Evolutionary conservation across 1,140 invertebrate species (phyloP).

Genomic region (Microvelia longipes): DNA sequence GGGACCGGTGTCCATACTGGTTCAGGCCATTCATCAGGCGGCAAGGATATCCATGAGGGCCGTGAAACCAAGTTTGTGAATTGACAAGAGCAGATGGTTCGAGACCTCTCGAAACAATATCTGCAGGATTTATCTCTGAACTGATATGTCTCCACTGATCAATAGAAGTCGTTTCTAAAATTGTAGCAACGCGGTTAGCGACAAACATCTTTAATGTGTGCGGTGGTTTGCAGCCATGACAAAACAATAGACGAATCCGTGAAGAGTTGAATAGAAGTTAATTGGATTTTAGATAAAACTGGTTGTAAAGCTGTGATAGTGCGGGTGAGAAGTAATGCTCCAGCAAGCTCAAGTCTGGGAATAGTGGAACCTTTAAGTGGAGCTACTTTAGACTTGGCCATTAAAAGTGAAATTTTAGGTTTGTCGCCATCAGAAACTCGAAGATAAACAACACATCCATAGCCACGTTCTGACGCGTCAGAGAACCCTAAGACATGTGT

Average conservation of each 20-base stretch:
- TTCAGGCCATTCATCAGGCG: background rate
- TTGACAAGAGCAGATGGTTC: conserved; percentile 14
- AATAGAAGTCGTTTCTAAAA: conserved; percentile 20
- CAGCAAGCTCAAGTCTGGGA: conserved; percentile 28
- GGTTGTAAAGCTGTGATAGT: conserved; percentile 9
- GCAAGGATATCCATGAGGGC: conserved; percentile 6
- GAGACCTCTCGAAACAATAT: conserved; percentile 29
- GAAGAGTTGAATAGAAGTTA: conserved; percentile 8
- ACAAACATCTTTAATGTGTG: conserved; percentile 23
- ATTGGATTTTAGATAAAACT: background rate
- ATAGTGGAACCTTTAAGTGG: conserved; percentile 27
- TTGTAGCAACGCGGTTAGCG: conserved; percentile 23
- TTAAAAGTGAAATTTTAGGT: conserved; percentile 19
- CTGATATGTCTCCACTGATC: conserved; percentile 30
- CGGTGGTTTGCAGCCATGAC: conserved; percentile 23
- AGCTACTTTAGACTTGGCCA: conserved; percentile 29
- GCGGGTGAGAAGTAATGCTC: conserved; percentile 22
- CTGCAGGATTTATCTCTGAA: conserved; percentile 30
- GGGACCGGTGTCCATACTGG: background rate
- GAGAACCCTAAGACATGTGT: conserved; percentile 24
- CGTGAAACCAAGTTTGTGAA: conserved; percentile 19
- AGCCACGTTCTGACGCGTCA: conserved; percentile 23
- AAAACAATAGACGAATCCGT: conserved; percentile 18
- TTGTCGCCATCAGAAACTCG: background rate
- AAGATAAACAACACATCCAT: conserved; percentile 23